These are phyloP conservation scores for Anthonomus grandis DNA, from an alignment of 1,140 invertebrate species.

Conservation along the genomic window DNA sequence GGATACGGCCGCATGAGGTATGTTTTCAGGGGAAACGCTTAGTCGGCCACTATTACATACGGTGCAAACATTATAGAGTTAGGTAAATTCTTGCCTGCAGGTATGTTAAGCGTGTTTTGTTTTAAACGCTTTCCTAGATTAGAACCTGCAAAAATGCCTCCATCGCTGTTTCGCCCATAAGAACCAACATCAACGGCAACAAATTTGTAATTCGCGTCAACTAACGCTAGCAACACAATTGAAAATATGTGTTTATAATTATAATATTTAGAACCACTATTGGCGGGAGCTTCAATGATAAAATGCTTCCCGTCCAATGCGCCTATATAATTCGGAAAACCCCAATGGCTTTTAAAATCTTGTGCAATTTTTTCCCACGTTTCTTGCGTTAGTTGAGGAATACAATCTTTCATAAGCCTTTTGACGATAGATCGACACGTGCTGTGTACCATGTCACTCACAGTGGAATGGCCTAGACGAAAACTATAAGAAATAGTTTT, in stretches of 20 bases:
- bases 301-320: slow-evolving; percentile 13
- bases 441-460: slow-evolving; percentile 34
- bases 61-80: slow-evolving; percentile 8
- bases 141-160: slow-evolving; percentile 41
- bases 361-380: slow-evolving; percentile 34
- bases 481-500: slow-evolving; percentile 35
- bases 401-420: slow-evolving; percentile 27
- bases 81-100: neutral
- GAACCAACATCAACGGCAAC: slow-evolving; percentile 47
- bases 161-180: slow-evolving; percentile 48
- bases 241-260: slow-evolving; percentile 43
- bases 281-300: neutral
- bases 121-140: slow-evolving; percentile 5
- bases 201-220: slow-evolving; percentile 46
- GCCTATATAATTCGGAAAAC: slow-evolving; percentile 11
- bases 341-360: slow-evolving; percentile 37
- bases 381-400: slow-evolving; percentile 32
- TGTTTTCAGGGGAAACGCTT: slow-evolving; percentile 41
- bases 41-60: slow-evolving; percentile 31
- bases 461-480: slow-evolving; percentile 38
- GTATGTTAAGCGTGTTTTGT: neutral
- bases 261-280: slow-evolving; percentile 19
- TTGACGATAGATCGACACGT: slow-evolving; percentile 30
- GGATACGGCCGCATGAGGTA: slow-evolving; percentile 26
- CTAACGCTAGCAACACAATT: slow-evolving; percentile 48